Base-by-base conservation (phyloP, 2,797 vertebrate species). In the Eospalax fontanierii region DNA sequence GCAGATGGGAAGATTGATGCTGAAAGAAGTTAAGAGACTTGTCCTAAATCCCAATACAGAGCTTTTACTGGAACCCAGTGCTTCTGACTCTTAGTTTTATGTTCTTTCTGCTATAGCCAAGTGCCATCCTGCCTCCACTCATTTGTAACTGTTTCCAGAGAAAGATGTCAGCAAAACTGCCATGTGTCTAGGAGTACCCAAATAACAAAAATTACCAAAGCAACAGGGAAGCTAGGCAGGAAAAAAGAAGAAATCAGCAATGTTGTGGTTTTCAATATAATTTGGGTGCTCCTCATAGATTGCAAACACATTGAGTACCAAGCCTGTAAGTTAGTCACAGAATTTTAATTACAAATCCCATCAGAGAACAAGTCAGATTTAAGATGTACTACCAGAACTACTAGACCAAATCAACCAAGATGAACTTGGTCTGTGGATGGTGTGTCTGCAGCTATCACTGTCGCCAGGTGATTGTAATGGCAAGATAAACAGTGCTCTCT, bases 81-180 rank as follows among this genome's bases (percentile, higher is more conserved):
- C 88, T 70, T 88, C 65, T 57, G 90, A 91, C 81, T 96, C 87
- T 95, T 91, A 84, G 84, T 91, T 96, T 93, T 95, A 91, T 76
- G 74, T 78, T 82, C 90, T 95, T 90, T 93, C 76, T 54, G 76
- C 70, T 81, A 80, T 15, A 76, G n/a, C 4, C 24, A 24, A 88
- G 63, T 15, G 63, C 61, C 59, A 92, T 88, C 38, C n/a, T 86
- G 65, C n/a, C 87, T 95, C 87, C 43, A 87, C 28, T 91, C 75
- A 93, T 43, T 95, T 88, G 73, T 94, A 80, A 94, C 46, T 95
- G 94, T 54, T 96, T 86, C 85, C 74, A 75, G 83, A 94, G 91
- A 94, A 85, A 91, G 68, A 74, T 73, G 28, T 86, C 82, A 91
- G 87, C 78, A 83, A 89, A 95, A 75, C 15, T 93, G 54, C 35